Evolutionary conservation across 2,113 vertebrate genomes (phyloP).

Genomic region (Amphilophus citrinellus): DNA sequence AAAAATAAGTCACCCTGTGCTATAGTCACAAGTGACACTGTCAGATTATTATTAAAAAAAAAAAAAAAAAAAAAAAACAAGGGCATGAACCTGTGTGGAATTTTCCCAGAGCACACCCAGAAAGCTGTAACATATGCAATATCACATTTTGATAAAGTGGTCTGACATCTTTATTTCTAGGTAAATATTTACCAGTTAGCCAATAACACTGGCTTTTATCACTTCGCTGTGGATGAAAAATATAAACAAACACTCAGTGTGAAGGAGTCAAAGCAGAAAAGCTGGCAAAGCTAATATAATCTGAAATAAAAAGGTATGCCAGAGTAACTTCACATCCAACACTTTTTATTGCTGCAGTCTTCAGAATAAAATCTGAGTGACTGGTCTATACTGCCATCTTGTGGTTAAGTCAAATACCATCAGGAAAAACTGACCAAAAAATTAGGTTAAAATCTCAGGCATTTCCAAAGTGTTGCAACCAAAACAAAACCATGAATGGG

Average conservation of each 20-base stretch:
- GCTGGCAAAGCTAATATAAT: not conserved
- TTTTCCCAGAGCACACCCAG: not conserved
- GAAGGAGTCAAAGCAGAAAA: slow-evolving; percentile 7
- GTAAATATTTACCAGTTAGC: slow-evolving; percentile 34
- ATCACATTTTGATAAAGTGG: not conserved
- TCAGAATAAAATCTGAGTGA: not conserved
- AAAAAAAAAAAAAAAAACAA: too few relatives aligned
- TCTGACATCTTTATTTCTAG: slow-evolving; percentile 4
- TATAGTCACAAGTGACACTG: not conserved
- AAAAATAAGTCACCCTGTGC: not conserved
- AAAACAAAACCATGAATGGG: not conserved
- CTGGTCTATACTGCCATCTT: slow-evolving; percentile 60
- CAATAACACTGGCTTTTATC: slow-evolving; percentile 6
- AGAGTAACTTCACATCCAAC: not conserved
- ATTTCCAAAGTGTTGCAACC: not conserved
- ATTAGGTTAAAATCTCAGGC: rapidly evolving
- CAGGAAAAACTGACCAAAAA: not conserved
- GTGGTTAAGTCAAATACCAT: slow-evolving; percentile 41
- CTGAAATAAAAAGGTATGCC: not conserved
- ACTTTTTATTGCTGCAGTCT: not conserved
- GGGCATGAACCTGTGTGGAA: not conserved
- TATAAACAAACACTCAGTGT: not conserved
- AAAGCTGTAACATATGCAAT: not conserved
- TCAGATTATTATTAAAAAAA: not conserved
- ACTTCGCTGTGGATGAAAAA: not conserved